phyloP scores from a whole-genome alignment of 2,797 vertebrate genomes.

The Ataeniobius toweri region DNA sequence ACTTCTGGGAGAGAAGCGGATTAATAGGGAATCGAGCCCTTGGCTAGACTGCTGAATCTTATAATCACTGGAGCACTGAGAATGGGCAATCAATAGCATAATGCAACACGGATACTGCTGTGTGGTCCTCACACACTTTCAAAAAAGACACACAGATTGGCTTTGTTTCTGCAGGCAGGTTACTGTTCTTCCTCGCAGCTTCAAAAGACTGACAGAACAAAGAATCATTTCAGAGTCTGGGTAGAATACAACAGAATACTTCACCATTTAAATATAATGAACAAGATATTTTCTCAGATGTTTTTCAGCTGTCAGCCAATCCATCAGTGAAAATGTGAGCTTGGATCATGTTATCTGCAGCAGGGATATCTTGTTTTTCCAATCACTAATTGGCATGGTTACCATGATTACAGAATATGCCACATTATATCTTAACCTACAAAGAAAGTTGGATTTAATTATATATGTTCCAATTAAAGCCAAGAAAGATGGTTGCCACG shows the following conservation, averaged over 20 bases:
- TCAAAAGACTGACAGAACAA: conserved; percentile 21
- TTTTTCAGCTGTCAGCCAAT: conserved; percentile 4
- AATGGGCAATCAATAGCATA: conserved; percentile 40
- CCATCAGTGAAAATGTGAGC: background rate
- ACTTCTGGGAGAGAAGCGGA: conserved; percentile 15
- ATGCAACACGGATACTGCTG: conserved; percentile 24
- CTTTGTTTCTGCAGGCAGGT: conserved; percentile 28
- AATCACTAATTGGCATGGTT: background rate
- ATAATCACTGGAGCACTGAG: conserved; percentile 39
- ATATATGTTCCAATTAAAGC: background rate
- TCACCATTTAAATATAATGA: conserved; percentile 3
- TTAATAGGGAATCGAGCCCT: conserved; percentile 43
- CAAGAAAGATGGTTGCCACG: background rate
- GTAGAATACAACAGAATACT: background rate
- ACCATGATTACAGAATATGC: background rate
- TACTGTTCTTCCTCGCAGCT: conserved; percentile 15
- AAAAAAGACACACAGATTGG: conserved; percentile 7
- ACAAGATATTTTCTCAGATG: conserved; percentile 1
- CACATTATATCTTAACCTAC: background rate
- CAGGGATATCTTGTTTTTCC: background rate
- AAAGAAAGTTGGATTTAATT: conserved; percentile 4
- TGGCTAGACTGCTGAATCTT: conserved; percentile 25
- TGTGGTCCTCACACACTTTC: conserved; percentile 16
- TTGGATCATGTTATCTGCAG: background rate
- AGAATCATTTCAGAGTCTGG: conserved; percentile 10